Evolutionary conservation across 2,113 vertebrate species (phyloP).

Genomic region (Carettochelys insculpta): DNA sequence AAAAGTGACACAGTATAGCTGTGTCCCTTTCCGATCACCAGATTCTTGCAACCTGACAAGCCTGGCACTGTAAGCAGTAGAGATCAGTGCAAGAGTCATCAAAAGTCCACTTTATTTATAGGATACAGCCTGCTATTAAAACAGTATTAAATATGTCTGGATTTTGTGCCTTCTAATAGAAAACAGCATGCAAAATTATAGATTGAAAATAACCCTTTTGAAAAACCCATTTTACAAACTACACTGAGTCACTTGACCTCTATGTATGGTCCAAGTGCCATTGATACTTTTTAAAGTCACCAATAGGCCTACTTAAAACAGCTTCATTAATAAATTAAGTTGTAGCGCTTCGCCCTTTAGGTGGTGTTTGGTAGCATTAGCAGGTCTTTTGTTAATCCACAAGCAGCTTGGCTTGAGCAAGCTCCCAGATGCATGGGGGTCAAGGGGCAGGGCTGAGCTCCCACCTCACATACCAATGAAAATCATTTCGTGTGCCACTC

Average conservation of each 20-base stretch:
- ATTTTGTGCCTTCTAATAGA: accelerated
- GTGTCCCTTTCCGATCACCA: not conserved
- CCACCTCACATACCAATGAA: too few relatives aligned
- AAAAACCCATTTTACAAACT: not conserved
- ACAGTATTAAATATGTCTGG: not conserved
- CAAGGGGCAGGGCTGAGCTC: too few relatives aligned
- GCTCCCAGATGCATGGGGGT: too few relatives aligned
- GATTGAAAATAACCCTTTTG: not conserved
- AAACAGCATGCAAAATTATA: accelerated
- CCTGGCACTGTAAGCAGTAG: accelerated
- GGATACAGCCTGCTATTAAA: not conserved
- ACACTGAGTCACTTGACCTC: not conserved
- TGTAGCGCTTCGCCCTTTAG: too few relatives aligned
- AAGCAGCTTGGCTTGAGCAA: too few relatives aligned
- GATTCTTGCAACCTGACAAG: not conserved
- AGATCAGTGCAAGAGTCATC: not conserved
- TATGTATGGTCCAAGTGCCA: too few relatives aligned
- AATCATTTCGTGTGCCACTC: too few relatives aligned
- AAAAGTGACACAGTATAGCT: accelerated
- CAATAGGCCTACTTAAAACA: too few relatives aligned
- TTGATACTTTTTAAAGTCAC: too few relatives aligned
- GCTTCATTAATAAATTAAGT: too few relatives aligned
- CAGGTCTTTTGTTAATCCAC: too few relatives aligned
- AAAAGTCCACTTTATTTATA: accelerated
- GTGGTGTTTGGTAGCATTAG: too few relatives aligned